Conservation (phyloP, 2,113 vertebrate genomes). For the Myocastor coypus region DNA sequence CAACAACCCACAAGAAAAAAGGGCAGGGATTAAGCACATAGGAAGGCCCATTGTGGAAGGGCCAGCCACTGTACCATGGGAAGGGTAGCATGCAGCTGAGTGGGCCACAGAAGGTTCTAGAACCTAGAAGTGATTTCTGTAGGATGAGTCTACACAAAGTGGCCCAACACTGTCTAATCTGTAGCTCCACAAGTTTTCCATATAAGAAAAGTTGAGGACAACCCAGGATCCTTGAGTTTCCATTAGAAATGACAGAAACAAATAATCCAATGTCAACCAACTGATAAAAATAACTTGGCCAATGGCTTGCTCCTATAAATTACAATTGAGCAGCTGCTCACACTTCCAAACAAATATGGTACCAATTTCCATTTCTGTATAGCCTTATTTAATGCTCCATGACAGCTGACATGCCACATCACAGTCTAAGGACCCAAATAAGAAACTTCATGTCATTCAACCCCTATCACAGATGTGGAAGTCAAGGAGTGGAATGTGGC, state of each 20-base stretch:
- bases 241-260: background rate
- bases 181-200: background rate
- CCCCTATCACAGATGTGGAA: background rate
- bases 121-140: background rate
- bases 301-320: background rate
- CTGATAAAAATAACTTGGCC: background rate
- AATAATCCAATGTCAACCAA: background rate
- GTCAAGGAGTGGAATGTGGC: background rate
- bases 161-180: background rate
- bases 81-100: background rate
- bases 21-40: background rate
- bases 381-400: slow-evolving; percentile 46
- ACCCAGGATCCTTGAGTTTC: background rate
- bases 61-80: background rate
- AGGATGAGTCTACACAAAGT: background rate
- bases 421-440: background rate
- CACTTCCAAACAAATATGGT: slow-evolving; percentile 62
- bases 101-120: background rate
- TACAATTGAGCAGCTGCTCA: slow-evolving; percentile 66
- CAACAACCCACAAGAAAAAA: background rate
- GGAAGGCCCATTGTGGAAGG: background rate
- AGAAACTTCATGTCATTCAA: background rate
- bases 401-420: slow-evolving; percentile 65
- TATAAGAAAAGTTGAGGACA: background rate
- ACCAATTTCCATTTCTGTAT: slow-evolving; percentile 69